Base-by-base conservation (phyloP, 2,113 vertebrate species). In the Peromyscus californicus region DNA sequence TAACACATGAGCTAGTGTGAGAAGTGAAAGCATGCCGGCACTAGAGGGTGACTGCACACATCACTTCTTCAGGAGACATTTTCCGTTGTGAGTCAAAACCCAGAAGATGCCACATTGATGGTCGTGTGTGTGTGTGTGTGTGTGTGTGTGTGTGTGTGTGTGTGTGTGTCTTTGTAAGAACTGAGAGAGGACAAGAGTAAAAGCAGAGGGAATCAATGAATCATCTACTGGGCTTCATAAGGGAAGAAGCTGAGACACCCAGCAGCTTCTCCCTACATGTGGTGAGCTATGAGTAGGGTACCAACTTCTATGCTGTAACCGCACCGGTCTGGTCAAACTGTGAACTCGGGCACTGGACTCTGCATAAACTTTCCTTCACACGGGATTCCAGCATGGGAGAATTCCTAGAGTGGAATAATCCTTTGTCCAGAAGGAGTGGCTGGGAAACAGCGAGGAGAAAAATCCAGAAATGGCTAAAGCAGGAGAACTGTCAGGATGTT, bases 241-340 rank as follows among this genome's bases (percentile, higher is more conserved):
- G 59, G 63, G 74, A 19, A 26, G 83, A 29, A 48, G 26, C 8
- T 3, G 39, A 48, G 51, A 7, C 0, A 4, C 33, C 51, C 67
- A 0, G 0, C 0, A 24, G 11, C 65, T 33, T 75, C 21, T 36
- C 51, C 19, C 57, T 19, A 80, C 33, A 57, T 0, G 21, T 0
- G 0, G 67, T 63, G n/a, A 17, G 36, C 12, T 39, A 0, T 51
- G 39, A 39, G 24, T 5, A 0, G 0, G 57, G 42, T 5, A 8
- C 51, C 3, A 5, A 0, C 7, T 29, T 42, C 48, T 0, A 21
- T 0, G 21, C 2, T 0, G 4, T 7, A 33, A 2, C 5, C 3
- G 3, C 3, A 0, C 0, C 3, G 54, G 36, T 33, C 45, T 1
- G 63, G 15, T 13, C 4, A 29, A 36, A 16, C 1, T 1, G 13